Percentiles rank a stretch among this genome's conserved stretches.
Conservation (phyloP, 2,797 vertebrate species). For the Phrynocephalus guinanensis region DNA sequence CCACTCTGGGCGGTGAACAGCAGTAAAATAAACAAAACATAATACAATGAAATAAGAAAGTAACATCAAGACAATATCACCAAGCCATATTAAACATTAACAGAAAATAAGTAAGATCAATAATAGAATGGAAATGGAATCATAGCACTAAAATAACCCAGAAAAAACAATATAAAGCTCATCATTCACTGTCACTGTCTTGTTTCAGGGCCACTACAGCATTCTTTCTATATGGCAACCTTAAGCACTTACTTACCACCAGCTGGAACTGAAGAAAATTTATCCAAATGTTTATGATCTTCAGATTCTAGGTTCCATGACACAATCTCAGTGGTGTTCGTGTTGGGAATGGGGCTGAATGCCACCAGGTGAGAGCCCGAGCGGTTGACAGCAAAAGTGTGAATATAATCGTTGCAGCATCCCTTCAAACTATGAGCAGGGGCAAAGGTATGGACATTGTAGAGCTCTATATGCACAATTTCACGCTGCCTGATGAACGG, state of each 20-base stretch:
- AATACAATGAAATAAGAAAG: too few species aligned
- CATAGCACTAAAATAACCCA: too few species aligned
- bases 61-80: too few species aligned
- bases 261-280: constrained; percentile 65
- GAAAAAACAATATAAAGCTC: too few species aligned
- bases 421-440: constrained; percentile 71
- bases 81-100: too few species aligned
- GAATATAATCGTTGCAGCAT: constrained; percentile 75
- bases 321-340: constrained; percentile 70
- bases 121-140: too few species aligned
- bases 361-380: constrained; percentile 67
- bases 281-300: constrained; percentile 76
- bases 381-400: constrained; percentile 69
- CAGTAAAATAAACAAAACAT: too few species aligned
- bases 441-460: constrained; percentile 69
- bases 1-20: too few species aligned
- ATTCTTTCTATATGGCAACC: not conserved
- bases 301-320: constrained; percentile 80
- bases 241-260: constrained; percentile 61
- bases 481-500: constrained; percentile 71
- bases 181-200: not conserved
- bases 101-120: too few species aligned
- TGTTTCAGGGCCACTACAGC: not conserved
- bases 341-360: constrained; percentile 69
- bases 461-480: constrained; percentile 73